These are phyloP conservation scores for Ochlodes sylvanus DNA, from an alignment of 2,888 invertebrate species.

Conservation along the genomic window DNA sequence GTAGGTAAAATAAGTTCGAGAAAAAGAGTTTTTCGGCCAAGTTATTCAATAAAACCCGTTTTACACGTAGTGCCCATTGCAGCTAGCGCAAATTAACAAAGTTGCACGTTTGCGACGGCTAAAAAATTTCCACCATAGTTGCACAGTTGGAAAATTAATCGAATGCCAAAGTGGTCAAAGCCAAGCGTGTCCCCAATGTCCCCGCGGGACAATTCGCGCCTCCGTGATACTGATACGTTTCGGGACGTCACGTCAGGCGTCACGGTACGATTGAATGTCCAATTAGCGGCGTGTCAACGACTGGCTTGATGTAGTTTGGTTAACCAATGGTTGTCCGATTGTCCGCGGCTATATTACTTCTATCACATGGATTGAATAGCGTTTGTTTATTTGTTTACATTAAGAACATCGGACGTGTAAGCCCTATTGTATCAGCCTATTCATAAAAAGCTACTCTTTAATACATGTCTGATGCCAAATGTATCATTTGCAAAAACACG, in stretches of 20 bases:
- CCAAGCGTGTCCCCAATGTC: not conserved
- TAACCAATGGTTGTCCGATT: not conserved
- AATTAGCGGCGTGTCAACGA: slow-evolving; percentile 32
- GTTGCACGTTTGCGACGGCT: not conserved
- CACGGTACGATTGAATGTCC: slow-evolving; percentile 29
- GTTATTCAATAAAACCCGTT: not conserved
- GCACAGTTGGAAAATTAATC: slow-evolving; percentile 16
- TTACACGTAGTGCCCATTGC: not conserved
- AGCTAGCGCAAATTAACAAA: not conserved
- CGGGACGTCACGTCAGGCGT: not conserved
- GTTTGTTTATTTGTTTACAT: not conserved
- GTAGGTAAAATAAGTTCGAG: no score
- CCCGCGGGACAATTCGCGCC: slow-evolving; percentile 16
- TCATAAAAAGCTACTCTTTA: no score
- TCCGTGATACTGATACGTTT: slow-evolving; percentile 17
- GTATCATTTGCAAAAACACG: no score
- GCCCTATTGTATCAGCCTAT: no score
- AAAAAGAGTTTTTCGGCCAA: no score
- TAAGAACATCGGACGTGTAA: not conserved
- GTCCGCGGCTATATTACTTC: not conserved
- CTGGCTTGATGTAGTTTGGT: not conserved
- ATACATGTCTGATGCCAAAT: no score
- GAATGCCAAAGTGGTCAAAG: slow-evolving; percentile 23
- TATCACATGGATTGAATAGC: no score
- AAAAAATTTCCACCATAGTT: not conserved